A percentile compares a stretch with the other conserved stretches of the same genome.
phyloP scores from a whole-genome alignment of 2,888 invertebrate species.

The Lepeophtheirus nordmannii region DNA sequence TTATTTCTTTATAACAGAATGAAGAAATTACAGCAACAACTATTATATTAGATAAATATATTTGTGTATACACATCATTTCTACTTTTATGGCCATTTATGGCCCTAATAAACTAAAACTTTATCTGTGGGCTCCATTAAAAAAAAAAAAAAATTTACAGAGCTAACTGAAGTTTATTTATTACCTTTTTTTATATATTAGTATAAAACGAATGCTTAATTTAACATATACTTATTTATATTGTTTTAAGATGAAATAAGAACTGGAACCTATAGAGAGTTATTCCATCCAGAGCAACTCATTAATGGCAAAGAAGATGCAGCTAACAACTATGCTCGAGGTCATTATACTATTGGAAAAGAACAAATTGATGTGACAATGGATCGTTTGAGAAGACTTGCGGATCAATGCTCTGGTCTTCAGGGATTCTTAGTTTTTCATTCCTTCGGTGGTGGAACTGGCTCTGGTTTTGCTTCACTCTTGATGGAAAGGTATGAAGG shows the following conservation, averaged over 20 bases:
- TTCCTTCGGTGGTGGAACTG: slow-evolving; percentile 40
- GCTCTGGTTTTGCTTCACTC: slow-evolving; percentile 40
- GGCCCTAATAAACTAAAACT: not conserved
- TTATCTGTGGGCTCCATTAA: not conserved
- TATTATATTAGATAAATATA: too few relatives aligned
- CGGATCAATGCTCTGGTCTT: slow-evolving; percentile 18
- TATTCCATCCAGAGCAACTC: slow-evolving; percentile 93
- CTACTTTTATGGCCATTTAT: not conserved
- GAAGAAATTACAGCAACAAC: too few relatives aligned
- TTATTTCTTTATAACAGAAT: too few relatives aligned
- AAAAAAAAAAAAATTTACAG: not conserved
- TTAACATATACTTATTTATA: not conserved
- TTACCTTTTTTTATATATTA: not conserved
- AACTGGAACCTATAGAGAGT: slow-evolving; percentile 80
- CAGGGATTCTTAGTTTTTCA: slow-evolving; percentile 40
- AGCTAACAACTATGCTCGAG: slow-evolving; percentile 92
- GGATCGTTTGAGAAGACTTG: slow-evolving; percentile 36
- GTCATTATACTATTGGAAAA: slow-evolving; percentile 86
- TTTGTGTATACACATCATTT: too few relatives aligned
- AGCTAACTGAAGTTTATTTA: not conserved
- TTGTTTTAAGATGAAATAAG: slow-evolving; percentile 56
- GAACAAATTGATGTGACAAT: slow-evolving; percentile 37
- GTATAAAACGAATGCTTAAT: not conserved
- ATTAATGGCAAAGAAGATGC: slow-evolving; percentile 95
- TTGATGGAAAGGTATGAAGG: slow-evolving; percentile 36